These are phyloP conservation scores for Gavia stellata DNA, from an alignment of 2,113 vertebrate genomes.

Conservation along the genomic window DNA sequence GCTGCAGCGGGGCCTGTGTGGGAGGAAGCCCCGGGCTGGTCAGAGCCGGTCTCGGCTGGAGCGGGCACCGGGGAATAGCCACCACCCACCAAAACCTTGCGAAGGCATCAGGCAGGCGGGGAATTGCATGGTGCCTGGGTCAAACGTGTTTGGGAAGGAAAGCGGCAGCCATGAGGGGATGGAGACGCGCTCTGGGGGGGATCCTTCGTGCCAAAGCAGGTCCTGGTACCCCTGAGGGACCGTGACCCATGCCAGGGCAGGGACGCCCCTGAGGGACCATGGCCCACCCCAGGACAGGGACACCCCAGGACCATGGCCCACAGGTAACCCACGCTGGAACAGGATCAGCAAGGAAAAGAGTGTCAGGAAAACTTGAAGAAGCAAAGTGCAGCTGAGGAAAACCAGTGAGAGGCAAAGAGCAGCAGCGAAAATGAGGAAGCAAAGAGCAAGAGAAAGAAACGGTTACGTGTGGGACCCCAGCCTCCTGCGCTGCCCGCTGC, in stretches of 20 bases:
- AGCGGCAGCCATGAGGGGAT: neutral
- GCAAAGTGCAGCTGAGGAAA: neutral
- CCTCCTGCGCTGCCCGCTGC: neutral
- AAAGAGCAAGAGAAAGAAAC: neutral
- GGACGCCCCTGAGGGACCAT: neutral
- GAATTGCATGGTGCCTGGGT: rapidly evolving
- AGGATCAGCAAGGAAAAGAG: neutral
- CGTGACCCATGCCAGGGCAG: neutral
- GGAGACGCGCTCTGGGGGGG: neutral
- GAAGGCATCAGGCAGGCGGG: neutral
- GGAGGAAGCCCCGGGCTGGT: neutral
- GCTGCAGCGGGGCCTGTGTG: neutral
- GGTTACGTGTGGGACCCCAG: neutral
- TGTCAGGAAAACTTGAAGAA: neutral
- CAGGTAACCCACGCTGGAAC: rapidly evolving
- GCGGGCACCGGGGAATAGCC: neutral
- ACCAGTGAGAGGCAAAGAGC: neutral
- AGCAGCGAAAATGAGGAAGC: neutral
- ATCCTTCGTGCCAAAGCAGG: neutral
- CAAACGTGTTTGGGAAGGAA: neutral
- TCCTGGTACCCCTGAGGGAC: neutral
- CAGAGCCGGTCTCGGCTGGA: neutral
- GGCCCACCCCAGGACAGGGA: neutral
- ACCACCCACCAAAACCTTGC: neutral
- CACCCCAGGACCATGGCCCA: neutral